Conservation (phyloP, 2,888 invertebrate species). For the Melieria crassipennis region DNA sequence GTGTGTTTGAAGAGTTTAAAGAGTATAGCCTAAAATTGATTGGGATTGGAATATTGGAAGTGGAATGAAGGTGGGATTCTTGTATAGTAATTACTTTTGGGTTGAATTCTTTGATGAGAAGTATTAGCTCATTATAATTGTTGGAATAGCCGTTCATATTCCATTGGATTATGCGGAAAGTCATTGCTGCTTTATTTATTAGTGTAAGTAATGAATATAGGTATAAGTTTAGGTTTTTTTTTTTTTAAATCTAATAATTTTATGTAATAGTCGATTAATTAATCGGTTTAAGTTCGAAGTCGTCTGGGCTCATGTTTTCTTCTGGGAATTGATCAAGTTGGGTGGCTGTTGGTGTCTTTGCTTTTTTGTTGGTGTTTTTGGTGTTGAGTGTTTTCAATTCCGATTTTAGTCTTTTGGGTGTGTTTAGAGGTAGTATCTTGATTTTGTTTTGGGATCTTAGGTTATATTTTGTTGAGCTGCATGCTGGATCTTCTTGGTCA, state of each 20-base stretch:
- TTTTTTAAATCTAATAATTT: too few species aligned
- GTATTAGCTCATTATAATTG: too few species aligned
- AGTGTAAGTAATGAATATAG: too few species aligned
- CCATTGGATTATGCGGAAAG: too few species aligned
- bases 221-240: too few species aligned
- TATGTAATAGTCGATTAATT: too few species aligned
- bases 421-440: not conserved
- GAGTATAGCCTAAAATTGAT: constrained; percentile 2
- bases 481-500: not conserved
- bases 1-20: not conserved
- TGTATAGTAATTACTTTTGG: constrained; percentile 5
- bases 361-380: constrained; percentile 12
- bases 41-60: constrained; percentile 15
- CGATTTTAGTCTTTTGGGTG: constrained; percentile 9
- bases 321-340: not conserved
- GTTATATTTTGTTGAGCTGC: not conserved
- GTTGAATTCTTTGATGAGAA: too few species aligned
- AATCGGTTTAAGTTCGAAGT: not conserved
- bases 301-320: not conserved
- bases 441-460: not conserved
- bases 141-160: too few species aligned
- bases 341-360: constrained; percentile 5
- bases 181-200: too few species aligned
- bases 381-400: constrained; percentile 10
- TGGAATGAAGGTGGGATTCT: constrained; percentile 28